phyloP scores from a whole-genome alignment of 2,113 vertebrate species.

The Phyllopteryx taeniolatus region DNA sequence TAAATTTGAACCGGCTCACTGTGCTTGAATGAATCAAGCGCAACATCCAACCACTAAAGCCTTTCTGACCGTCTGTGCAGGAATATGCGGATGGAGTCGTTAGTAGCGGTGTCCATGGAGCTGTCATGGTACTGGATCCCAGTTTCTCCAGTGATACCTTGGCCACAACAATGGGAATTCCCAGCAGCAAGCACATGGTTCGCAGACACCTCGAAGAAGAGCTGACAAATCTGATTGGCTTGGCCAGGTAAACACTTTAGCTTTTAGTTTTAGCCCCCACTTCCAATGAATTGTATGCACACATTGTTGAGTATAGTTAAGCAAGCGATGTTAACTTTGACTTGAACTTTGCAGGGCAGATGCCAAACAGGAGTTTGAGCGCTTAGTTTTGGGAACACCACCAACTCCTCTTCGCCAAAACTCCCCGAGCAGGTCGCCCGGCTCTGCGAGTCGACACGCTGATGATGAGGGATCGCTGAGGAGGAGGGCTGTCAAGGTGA shows the following conservation, averaged over 20 bases:
- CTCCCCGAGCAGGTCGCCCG: slow-evolving; percentile 65
- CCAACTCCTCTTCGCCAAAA: slow-evolving; percentile 65
- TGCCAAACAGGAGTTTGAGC: slow-evolving; percentile 73
- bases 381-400: slow-evolving; percentile 69
- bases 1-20: neutral
- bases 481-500: slow-evolving; percentile 76
- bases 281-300: neutral
- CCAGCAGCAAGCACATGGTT: slow-evolving; percentile 81
- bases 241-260: slow-evolving; percentile 64
- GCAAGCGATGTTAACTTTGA: neutral
- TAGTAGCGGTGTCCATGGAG: slow-evolving; percentile 82
- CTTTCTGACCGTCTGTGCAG: slow-evolving; percentile 45
- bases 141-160: slow-evolving; percentile 77
- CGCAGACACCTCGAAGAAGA: slow-evolving; percentile 82
- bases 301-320: neutral
- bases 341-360: slow-evolving; percentile 49
- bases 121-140: slow-evolving; percentile 82
- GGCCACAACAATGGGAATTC: slow-evolving; percentile 76
- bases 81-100: slow-evolving; percentile 81
- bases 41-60: neutral
- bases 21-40: neutral
- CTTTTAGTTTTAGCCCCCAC: neutral
- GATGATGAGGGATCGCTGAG: slow-evolving; percentile 75
- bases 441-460: slow-evolving; percentile 52
- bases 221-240: slow-evolving; percentile 74